Conservation (phyloP, 2,888 invertebrate genomes). For the Scrobipalpa atriplicella region DNA sequence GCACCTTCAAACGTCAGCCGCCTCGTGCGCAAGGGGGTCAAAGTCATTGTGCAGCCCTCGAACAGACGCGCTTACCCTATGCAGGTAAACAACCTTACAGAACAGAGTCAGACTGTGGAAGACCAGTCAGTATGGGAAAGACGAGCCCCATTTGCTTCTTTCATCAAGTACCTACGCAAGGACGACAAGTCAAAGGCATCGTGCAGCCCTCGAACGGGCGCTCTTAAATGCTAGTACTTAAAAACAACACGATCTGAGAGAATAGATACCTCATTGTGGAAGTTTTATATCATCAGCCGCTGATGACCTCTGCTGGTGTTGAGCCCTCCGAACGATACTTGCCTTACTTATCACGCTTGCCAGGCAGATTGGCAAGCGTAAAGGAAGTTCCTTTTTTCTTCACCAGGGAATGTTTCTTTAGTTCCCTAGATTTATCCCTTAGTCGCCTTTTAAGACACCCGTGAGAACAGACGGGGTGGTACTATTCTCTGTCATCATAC, state of each 20-base stretch:
- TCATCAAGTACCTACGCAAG: slow-evolving; percentile 83
- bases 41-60: slow-evolving; percentile 98
- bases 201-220: slow-evolving; percentile 99
- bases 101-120: background rate
- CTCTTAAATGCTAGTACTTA: slow-evolving; percentile 98
- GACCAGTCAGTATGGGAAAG: background rate
- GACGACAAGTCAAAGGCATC: slow-evolving; percentile 97
- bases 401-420: no score
- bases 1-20: slow-evolving; percentile 95
- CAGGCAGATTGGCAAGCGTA: no score
- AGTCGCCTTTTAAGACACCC: no score
- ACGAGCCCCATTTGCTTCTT: slow-evolving; percentile 16
- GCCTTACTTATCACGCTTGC: no score
- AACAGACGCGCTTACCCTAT: slow-evolving; percentile 99
- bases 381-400: no score
- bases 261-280: background rate
- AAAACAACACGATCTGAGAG: slow-evolving; percentile 24
- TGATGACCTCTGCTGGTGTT: no score
- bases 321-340: no score
- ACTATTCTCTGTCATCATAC: background rate
- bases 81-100: slow-evolving; percentile 82
- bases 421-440: no score
- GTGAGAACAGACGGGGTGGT: background rate
- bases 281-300: no score
- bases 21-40: slow-evolving; percentile 93